Evolutionary conservation across 2,888 invertebrate genomes (phyloP), one percentile per base, ranked within the genome.

Genomic region (Linyphia triangularis): DNA sequence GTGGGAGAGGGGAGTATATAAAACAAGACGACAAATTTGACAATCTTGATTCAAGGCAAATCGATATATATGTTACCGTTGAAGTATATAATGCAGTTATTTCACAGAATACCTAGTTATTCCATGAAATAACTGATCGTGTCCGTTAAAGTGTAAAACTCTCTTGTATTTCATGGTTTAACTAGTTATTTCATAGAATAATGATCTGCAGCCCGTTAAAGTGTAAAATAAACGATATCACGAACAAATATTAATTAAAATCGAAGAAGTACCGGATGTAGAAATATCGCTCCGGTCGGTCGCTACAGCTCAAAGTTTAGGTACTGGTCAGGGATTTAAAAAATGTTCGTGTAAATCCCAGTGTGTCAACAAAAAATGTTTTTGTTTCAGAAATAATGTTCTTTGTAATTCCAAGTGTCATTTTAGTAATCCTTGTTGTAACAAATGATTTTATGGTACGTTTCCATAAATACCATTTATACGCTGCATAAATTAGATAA

Each of bases 231-330:
- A n/a, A n/a, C n/a, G n/a, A n/a, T n/a, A n/a, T n/a, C n/a, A n/a
- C 75, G 84, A 84, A 84, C 73, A 84, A 84, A 75, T 75, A 75
- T 75, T 84, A 75, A 84, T 84, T 57, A 75, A 84, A 75, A 84
- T 84, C 67, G 84, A 75, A 84, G 84, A 84, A 84, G 84, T 75
- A 67, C 84, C 84, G 84, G 67, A 75, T 75, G 75, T 84, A 84
- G 84, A 65, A 75, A 84, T 75, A 72, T 83, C 83, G 51, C 73
- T 83, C 83, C 73, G 72, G 73, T 83, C 65, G 73, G 83, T 83
- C 73, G 73, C 83, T 83, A 83, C 83, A 83, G 83, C 83, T 75
- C 84, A 85, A 85, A 84, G 84, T 84, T 84, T 75, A 67, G 75
- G 75, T 84, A 67, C 75, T 75, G 84, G 67, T 84, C 75, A 84